Evolutionary conservation across 2,888 invertebrate species (phyloP).

Genomic region (Scelioninae gen. 1): DNA sequence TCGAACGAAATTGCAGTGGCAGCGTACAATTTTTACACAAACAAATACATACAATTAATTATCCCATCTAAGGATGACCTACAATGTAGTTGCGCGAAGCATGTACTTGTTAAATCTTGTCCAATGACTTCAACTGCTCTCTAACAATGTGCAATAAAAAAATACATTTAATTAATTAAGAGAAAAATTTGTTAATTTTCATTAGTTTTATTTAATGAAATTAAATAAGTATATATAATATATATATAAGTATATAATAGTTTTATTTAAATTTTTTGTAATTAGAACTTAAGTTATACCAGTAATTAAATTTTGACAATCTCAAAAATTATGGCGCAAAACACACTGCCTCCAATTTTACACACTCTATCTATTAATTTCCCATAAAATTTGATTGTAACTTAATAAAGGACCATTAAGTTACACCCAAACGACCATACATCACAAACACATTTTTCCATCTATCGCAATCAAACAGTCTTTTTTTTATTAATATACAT

Average conservation of each 20-base stretch:
- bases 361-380: conserved; percentile 44
- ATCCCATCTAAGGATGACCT: conserved; percentile 17
- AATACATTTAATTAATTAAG: conserved; percentile 8
- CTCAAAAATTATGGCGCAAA: conserved; percentile 26
- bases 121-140: conserved; percentile 37
- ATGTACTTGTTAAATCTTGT: not conserved
- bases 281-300: too few species aligned
- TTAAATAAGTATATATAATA: too few species aligned
- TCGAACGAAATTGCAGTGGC: conserved; percentile 16
- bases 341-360: conserved; percentile 41
- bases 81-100: conserved; percentile 6
- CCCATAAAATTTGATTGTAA: conserved; percentile 56
- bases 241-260: too few species aligned
- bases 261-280: too few species aligned
- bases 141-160: conserved; percentile 35
- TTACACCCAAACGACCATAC: not conserved
- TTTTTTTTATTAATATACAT: not conserved
- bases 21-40: conserved; percentile 33
- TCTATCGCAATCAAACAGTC: conserved; percentile 20
- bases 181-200: not conserved
- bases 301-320: too few species aligned
- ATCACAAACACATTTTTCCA: conserved; percentile 37
- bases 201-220: too few species aligned
- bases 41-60: conserved; percentile 46
- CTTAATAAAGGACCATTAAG: conserved; percentile 54